Evolutionary conservation across 1,140 invertebrate species (phyloP), one percentile per base, ranked within the genome.

Genomic region (Drosophila bipectinata): DNA sequence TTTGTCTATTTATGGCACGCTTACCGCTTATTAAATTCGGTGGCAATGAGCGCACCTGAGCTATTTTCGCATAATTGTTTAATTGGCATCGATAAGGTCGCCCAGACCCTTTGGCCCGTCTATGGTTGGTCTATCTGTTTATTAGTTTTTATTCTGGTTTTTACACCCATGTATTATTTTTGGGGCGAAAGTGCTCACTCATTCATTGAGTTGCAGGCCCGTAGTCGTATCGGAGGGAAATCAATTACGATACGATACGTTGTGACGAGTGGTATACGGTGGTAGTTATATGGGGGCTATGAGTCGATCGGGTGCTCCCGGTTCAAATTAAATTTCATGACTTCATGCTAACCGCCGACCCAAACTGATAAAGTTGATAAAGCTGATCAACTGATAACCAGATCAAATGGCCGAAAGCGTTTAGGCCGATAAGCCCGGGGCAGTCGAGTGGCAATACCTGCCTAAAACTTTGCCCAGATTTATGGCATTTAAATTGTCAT

Each of bases 1-100:
- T 74, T 62, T 45, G 52, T 45, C 56, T 78, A 82, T 82, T 82
- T 78, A 67, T 63, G 64, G 66, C 12, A 41, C 62, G 52, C 59
- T 75, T 77, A 75, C 64, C 57, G 28, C 47, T 41, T 18, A 32
- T 28, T 32, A 24, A 15, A 37, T 49, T 24, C 12, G 26, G 28
- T 12, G 9, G 37, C 47, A 37, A 59, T 85, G 81, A 81, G 74
- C 66, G 56, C 74, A 67, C 74, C 79, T 63, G 55, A 67, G 79
- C 75, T 87, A 83, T 87, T 87, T 87, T 88, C 57, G 84, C 59
- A 74, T 72, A 88, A 83, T 83, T 88, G 84, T 83, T 77, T 57
- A 83, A 79, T 73, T 88, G 64, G 24, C 44, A 14, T 75, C 51
- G 83, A 87, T 88, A 87, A 68, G 64, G 45, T 21, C 6, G 44